These are phyloP conservation scores for Caenorhabditis japonica DNA, from an alignment of 2,888 invertebrate genomes.

Conservation along the genomic window DNA sequence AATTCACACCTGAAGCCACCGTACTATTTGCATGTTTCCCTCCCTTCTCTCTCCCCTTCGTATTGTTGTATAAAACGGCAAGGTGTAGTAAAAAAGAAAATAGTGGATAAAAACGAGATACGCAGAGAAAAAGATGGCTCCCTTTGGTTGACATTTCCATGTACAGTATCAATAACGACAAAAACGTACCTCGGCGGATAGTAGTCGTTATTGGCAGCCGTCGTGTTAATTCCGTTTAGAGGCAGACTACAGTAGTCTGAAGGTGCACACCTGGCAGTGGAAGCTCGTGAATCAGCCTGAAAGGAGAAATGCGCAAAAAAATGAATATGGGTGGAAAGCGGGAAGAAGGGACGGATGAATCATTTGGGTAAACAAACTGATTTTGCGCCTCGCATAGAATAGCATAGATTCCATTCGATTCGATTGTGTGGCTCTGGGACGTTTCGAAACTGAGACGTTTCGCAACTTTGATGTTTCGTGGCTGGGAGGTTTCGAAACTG, in stretches of 20 bases:
- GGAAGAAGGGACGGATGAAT: too few species aligned
- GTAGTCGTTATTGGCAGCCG: slow-evolving; percentile 42
- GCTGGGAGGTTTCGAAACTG: too few species aligned
- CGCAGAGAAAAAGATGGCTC: slow-evolving; percentile 12
- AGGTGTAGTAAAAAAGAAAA: not conserved
- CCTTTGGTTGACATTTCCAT: too few species aligned
- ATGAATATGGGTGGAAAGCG: not conserved
- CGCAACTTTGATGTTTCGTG: too few species aligned
- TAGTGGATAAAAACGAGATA: slow-evolving; percentile 1
- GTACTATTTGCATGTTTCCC: slow-evolving; percentile 33
- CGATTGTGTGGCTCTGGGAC: too few species aligned
- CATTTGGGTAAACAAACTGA: too few species aligned
- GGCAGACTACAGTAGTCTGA: slow-evolving; percentile 54
- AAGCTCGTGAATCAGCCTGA: slow-evolving; percentile 49
- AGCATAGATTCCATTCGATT: too few species aligned
- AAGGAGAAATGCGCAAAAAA: too few species aligned
- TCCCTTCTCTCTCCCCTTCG: slow-evolving; percentile 22
- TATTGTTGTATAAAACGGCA: slow-evolving; percentile 46
- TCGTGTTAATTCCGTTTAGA: slow-evolving; percentile 21
- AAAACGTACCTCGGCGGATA: slow-evolving; percentile 48
- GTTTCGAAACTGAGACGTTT: too few species aligned
- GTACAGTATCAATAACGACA: not conserved
- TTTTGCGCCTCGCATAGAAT: too few species aligned
- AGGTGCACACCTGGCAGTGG: slow-evolving; percentile 51
- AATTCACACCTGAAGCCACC: too few species aligned